These are phyloP conservation scores for Magallana ariakensis DNA, from an alignment of 1,140 invertebrate genomes.

Conservation along the genomic window DNA sequence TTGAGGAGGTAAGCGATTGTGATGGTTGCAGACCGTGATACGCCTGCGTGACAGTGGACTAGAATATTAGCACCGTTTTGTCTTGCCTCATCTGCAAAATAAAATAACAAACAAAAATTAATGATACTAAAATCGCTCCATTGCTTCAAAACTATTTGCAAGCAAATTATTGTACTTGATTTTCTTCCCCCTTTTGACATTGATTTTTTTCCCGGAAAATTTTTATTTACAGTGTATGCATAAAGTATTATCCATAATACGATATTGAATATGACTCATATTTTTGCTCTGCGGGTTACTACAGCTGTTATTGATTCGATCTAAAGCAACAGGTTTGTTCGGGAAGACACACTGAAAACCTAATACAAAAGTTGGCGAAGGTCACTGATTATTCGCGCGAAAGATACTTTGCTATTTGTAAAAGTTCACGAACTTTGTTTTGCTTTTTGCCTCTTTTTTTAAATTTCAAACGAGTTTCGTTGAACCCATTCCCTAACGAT, in stretches of 20 bases:
- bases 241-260: slow-evolving; percentile 26
- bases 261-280: slow-evolving; percentile 26
- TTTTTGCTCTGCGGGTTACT: slow-evolving; percentile 17
- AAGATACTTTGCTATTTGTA: slow-evolving; percentile 3
- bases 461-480: background rate
- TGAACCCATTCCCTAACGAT: background rate
- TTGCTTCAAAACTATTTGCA: background rate
- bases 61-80: slow-evolving; percentile 89
- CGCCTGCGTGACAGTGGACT: slow-evolving; percentile 96
- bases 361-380: slow-evolving; percentile 15
- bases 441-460: background rate
- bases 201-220: background rate
- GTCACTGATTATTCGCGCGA: slow-evolving; percentile 6
- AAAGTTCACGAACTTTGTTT: slow-evolving; percentile 8
- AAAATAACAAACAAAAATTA: slow-evolving; percentile 49
- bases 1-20: slow-evolving; percentile 97
- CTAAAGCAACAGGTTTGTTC: slow-evolving; percentile 15
- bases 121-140: too few species aligned
- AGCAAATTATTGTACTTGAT: background rate
- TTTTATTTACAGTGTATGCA: slow-evolving; percentile 3
- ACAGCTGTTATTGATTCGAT: slow-evolving; percentile 24
- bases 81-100: slow-evolving; percentile 90
- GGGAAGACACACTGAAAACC: background rate
- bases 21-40: slow-evolving; percentile 95
- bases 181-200: background rate